These are phyloP conservation scores for Eristalis pertinax DNA, from an alignment of 2,888 invertebrate genomes.

Conservation along the genomic window DNA sequence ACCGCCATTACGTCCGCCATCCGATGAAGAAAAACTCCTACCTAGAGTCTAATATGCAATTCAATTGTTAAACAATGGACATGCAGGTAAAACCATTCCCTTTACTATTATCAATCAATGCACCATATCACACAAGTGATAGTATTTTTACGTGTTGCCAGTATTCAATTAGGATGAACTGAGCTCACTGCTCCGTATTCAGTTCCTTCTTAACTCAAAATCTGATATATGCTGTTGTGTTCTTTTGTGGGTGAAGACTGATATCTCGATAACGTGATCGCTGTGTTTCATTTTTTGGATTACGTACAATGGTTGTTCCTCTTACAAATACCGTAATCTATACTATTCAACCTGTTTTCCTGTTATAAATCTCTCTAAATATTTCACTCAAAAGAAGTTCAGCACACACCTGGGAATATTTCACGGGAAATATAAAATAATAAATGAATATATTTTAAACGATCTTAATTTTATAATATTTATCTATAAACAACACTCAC, in stretches of 20 bases:
- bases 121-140: constrained; percentile 42
- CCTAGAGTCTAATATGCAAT: constrained; percentile 48
- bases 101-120: constrained; percentile 17
- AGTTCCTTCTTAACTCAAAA: not conserved
- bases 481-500: not conserved
- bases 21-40: constrained; percentile 64
- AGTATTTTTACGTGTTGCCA: constrained; percentile 27
- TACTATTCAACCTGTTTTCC: not conserved
- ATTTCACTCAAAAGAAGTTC: constrained; percentile 1
- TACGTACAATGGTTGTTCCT: constrained; percentile 14
- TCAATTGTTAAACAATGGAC: not conserved
- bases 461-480: not conserved
- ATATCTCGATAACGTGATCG: constrained; percentile 18
- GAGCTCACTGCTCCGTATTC: not conserved
- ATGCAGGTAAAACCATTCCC: constrained; percentile 40
- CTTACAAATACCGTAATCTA: not conserved
- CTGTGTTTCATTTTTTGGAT: not conserved
- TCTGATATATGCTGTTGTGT: not conserved
- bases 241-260: constrained; percentile 33
- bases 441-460: not conserved
- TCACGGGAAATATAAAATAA: not conserved
- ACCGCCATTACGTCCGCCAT: constrained; percentile 25
- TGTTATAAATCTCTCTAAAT: not conserved
- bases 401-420: constrained; percentile 9
- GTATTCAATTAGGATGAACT: constrained; percentile 34